A percentile compares a stretch with the other conserved stretches of the same genome.
Conservation (phyloP, 2,888 invertebrate species). For the Cryptosula pallasiana region DNA sequence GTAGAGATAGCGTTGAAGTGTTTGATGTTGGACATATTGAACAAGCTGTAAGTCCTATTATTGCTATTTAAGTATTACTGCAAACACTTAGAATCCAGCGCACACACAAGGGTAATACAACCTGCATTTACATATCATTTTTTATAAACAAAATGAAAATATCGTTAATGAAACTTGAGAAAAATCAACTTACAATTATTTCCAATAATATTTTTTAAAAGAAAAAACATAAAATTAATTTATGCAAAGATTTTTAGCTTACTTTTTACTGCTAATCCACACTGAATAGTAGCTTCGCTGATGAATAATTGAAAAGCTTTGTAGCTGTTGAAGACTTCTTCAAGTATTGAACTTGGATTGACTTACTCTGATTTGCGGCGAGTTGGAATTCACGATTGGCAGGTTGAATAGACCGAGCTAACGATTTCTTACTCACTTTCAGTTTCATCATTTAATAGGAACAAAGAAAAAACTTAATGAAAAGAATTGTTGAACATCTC, state of each 20-base stretch:
- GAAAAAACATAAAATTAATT: no score
- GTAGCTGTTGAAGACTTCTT: not conserved
- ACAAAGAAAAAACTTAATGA: not conserved
- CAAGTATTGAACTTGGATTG: not conserved
- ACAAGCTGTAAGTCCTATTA: not conserved
- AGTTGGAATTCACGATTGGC: not conserved
- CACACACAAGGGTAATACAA: not conserved
- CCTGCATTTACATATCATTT: no score
- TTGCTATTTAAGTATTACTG: not conserved
- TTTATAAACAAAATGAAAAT: no score
- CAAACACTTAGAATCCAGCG: not conserved
- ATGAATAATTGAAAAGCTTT: not conserved
- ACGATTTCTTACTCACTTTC: not conserved
- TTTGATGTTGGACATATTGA: not conserved
- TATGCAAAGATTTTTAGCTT: no score
- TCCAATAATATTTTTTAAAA: no score
- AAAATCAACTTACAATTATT: no score
- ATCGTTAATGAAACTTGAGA: no score
- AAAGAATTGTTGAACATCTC: not conserved
- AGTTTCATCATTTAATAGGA: not conserved
- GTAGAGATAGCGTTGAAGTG: not conserved
- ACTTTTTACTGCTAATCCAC: not conserved
- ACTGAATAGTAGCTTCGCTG: not conserved
- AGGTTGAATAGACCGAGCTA: not conserved
- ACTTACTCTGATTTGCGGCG: not conserved